Conservation (phyloP, 2,888 invertebrate genomes). For the Bombylius discolor region DNA sequence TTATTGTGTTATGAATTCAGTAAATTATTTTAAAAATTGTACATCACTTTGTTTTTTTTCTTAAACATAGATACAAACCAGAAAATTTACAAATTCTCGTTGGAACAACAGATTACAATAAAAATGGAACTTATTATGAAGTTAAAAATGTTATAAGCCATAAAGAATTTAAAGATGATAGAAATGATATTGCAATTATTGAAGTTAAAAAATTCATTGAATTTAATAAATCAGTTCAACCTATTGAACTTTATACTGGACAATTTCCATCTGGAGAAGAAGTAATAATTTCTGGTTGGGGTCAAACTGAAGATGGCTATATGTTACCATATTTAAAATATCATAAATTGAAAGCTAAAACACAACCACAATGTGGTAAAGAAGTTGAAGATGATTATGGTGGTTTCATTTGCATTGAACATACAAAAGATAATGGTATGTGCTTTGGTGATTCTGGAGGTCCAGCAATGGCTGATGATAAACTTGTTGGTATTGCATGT, state of each 20-base stretch:
- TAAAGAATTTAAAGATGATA: slow-evolving; percentile 15
- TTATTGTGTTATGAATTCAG: too few species aligned
- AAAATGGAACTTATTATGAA: slow-evolving; percentile 23
- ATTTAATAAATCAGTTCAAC: slow-evolving; percentile 17
- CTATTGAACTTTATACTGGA: slow-evolving; percentile 19
- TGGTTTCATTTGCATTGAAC: slow-evolving; percentile 19
- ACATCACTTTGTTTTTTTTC: slow-evolving; percentile 7
- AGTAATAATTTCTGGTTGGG: slow-evolving; percentile 28
- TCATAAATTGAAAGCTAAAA: slow-evolving; percentile 6
- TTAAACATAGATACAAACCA: too few species aligned
- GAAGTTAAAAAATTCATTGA: slow-evolving; percentile 21
- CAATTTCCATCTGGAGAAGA: slow-evolving; percentile 18
- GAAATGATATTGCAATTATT: slow-evolving; percentile 26
- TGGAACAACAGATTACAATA: slow-evolving; percentile 24
- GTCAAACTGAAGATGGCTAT: slow-evolving; percentile 18
- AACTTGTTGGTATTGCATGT: too few species aligned
- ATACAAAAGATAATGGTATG: slow-evolving; percentile 3
- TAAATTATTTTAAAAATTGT: slow-evolving; percentile 21
- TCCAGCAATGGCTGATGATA: too few species aligned
- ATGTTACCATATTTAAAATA: slow-evolving; percentile 22
- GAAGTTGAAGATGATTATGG: not conserved
- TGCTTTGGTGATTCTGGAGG: too few species aligned
- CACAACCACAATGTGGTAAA: not conserved
- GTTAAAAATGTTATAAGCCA: slow-evolving; percentile 24
- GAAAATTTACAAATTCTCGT: slow-evolving; percentile 17